A percentile compares a stretch with the other conserved stretches of the same genome.
Conservation (phyloP, 2,888 invertebrate species). For the Nephrotoma flavescens region DNA sequence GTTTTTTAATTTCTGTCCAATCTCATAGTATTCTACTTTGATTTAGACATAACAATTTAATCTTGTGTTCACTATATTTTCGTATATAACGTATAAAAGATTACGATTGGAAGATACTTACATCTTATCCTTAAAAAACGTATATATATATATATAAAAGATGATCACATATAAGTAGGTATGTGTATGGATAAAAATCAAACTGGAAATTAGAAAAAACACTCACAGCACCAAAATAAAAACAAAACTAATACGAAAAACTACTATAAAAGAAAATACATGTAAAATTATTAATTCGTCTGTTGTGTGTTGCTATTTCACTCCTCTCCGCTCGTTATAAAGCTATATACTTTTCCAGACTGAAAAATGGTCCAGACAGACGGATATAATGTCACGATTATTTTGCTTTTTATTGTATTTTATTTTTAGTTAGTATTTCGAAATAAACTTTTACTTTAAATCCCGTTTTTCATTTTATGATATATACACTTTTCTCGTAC, state of each 20-base stretch:
- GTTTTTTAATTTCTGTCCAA: background rate
- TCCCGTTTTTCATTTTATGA: background rate
- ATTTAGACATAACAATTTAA: background rate
- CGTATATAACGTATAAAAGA: too few relatives aligned
- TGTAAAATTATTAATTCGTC: background rate
- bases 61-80: background rate
- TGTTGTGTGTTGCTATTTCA: background rate
- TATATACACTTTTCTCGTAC: background rate
- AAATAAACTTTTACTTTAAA: background rate
- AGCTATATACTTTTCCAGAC: background rate
- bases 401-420: background rate
- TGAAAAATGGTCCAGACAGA: background rate
- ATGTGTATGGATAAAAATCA: background rate
- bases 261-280: background rate
- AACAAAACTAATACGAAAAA: background rate
- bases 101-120: background rate
- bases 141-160: background rate
- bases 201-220: background rate
- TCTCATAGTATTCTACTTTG: background rate
- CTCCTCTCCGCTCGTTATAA: background rate
- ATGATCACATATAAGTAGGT: background rate
- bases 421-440: background rate
- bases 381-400: background rate
- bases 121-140: background rate
- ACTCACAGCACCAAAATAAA: background rate